Percentiles rank a stretch among this genome's conserved stretches.
phyloP scores from a whole-genome alignment of 2,113 vertebrate genomes.

The Acinonyx jubatus region DNA sequence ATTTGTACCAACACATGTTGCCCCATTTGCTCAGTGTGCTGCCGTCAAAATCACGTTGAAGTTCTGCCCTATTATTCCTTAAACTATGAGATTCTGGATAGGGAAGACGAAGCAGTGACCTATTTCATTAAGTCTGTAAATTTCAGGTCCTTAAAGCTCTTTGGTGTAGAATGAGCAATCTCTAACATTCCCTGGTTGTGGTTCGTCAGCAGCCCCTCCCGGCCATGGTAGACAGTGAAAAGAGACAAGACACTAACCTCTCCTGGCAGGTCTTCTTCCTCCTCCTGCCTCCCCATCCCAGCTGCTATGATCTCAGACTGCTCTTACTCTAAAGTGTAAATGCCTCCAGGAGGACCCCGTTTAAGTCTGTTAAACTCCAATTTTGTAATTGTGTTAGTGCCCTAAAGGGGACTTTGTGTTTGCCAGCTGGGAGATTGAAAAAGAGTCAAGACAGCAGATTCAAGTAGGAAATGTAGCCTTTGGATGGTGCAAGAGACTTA shows the following conservation, averaged over 20 bases:
- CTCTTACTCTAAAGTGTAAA: not conserved
- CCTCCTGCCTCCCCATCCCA: not conserved
- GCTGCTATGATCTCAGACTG: not conserved
- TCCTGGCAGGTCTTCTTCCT: not conserved
- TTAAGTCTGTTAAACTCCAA: not conserved
- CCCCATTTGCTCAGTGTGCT: not conserved
- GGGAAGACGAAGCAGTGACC: not conserved
- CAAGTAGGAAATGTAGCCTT: not conserved
- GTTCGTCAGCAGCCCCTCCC: not conserved
- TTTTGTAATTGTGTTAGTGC: not conserved
- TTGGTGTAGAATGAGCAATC: not conserved
- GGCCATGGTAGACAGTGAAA: not conserved
- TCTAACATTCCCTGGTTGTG: not conserved
- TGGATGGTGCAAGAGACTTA: not conserved
- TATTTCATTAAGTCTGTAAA: not conserved
- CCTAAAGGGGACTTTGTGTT: not conserved
- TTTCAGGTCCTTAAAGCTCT: not conserved
- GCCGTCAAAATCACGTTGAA: not conserved
- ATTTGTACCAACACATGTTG: not conserved
- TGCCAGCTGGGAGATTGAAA: not conserved
- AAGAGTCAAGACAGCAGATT: not conserved
- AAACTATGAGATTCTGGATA: not conserved
- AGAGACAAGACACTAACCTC: not conserved
- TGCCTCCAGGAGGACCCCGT: not conserved
- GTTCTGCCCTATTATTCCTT: not conserved